phyloP scores from a whole-genome alignment of 2,888 invertebrate species.

The Phorcus lineatus region DNA sequence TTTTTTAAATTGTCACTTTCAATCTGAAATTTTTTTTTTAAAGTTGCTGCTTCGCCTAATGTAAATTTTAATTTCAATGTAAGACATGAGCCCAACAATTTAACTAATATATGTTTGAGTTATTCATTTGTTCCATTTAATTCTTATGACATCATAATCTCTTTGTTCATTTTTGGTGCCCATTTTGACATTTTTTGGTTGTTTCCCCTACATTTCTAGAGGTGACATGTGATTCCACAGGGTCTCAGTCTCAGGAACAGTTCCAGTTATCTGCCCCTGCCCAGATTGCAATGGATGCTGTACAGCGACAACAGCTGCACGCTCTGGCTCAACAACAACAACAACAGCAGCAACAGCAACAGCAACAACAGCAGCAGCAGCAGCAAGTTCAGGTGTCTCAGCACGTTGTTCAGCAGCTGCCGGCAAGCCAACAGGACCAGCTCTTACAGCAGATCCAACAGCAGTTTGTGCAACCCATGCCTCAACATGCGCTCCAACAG shows the following conservation, averaged over 20 bases:
- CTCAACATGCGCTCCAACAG: constrained; percentile 41
- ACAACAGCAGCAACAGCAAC: constrained; percentile 59
- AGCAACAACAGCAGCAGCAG: constrained; percentile 61
- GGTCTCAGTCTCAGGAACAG: constrained; percentile 30
- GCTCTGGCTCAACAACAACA: constrained; percentile 60
- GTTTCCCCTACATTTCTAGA: too few relatives aligned
- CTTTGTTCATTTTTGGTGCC: too few relatives aligned
- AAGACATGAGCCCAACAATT: too few relatives aligned
- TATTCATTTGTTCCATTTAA: too few relatives aligned
- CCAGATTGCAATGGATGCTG: constrained; percentile 32
- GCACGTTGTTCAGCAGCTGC: constrained; percentile 55
- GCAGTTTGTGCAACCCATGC: constrained; percentile 31
- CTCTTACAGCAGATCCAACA: constrained; percentile 56
- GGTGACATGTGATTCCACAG: constrained; percentile 9
- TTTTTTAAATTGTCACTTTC: too few relatives aligned
- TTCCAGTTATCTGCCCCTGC: constrained; percentile 29
- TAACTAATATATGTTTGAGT: too few relatives aligned
- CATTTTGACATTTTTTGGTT: too few relatives aligned
- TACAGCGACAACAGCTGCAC: constrained; percentile 76
- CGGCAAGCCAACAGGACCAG: constrained; percentile 65
- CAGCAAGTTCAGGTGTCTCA: constrained; percentile 47
- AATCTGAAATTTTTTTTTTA: too few relatives aligned
- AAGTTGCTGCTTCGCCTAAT: too few relatives aligned
- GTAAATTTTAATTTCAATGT: too few relatives aligned
- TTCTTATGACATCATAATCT: too few relatives aligned